Conservation (phyloP, 2,888 invertebrate genomes). For the Morpho helenor region DNA sequence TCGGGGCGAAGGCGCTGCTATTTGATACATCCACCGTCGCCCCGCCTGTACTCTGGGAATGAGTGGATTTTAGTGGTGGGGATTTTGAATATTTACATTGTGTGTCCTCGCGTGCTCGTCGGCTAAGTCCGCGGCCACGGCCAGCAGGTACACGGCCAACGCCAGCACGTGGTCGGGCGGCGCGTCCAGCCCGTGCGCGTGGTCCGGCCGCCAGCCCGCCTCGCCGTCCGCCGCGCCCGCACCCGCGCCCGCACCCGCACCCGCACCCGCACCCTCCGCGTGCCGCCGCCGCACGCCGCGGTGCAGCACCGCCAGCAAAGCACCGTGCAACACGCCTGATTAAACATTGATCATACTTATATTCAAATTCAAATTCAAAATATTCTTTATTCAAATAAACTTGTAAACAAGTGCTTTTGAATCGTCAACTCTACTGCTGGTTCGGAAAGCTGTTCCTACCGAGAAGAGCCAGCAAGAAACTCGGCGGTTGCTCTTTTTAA, state of each 20-base stretch:
- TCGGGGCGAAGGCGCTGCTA: no score
- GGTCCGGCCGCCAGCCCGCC: constrained; percentile 78
- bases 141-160: constrained; percentile 90
- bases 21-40: no score
- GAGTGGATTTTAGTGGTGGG: no score
- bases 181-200: constrained; percentile 40
- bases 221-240: constrained; percentile 46
- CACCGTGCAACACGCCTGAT: constrained; percentile 65
- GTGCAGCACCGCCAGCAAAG: constrained; percentile 89
- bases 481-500: no score
- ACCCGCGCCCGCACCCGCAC: constrained; percentile 45
- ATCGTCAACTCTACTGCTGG: no score
- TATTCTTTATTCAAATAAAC: no score
- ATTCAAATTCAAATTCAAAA: no score
- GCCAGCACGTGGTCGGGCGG: constrained; percentile 93
- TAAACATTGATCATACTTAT: no score
- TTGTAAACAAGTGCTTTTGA: no score
- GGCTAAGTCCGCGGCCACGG: constrained; percentile 84
- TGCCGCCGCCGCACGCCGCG: constrained; percentile 85
- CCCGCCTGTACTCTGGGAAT: no score
- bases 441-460: no score
- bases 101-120: constrained; percentile 43
- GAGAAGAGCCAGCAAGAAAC: no score
- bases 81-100: constrained; percentile 34
- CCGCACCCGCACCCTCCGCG: constrained; percentile 78